A percentile compares a stretch with the other conserved stretches of the same genome.
Evolutionary conservation across 2,113 vertebrate genomes (phyloP).

Genomic region (Oxygymnocypris stewartii): DNA sequence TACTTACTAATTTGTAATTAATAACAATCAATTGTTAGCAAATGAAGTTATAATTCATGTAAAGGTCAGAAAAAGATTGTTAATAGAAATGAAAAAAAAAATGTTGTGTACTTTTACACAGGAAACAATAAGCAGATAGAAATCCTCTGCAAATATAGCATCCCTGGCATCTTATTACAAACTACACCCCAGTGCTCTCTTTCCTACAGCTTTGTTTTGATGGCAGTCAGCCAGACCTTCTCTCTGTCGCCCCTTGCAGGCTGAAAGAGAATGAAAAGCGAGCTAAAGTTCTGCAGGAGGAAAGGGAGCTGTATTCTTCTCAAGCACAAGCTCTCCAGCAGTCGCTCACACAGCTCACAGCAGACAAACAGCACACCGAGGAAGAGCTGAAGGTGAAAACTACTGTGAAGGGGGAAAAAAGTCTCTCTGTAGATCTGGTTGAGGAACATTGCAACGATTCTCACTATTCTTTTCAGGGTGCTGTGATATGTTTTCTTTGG

Average conservation of each 20-base stretch:
- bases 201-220: background rate
- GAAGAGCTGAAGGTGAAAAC: conserved; percentile 89
- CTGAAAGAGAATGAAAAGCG: conserved; percentile 86
- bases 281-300: conserved; percentile 84
- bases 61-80: too few species aligned
- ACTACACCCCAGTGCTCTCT: background rate
- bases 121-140: too few species aligned
- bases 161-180: background rate
- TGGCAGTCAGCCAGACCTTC: background rate
- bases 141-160: background rate
- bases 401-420: background rate
- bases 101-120: background rate
- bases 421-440: background rate
- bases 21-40: too few species aligned
- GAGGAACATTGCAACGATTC: background rate
- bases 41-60: too few species aligned
- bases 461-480: background rate
- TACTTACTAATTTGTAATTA: too few species aligned
- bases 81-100: too few species aligned
- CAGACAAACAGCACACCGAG: conserved; percentile 91
- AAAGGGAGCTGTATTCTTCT: conserved; percentile 88
- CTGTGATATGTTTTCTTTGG: background rate
- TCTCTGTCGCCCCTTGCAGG: conserved; percentile 68
- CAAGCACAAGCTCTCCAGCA: conserved; percentile 88
- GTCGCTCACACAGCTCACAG: conserved; percentile 87